Evolutionary conservation across 2,113 vertebrate species (phyloP), one percentile per base, ranked within the genome.

Genomic region (Tychaedon coryphoeus): DNA sequence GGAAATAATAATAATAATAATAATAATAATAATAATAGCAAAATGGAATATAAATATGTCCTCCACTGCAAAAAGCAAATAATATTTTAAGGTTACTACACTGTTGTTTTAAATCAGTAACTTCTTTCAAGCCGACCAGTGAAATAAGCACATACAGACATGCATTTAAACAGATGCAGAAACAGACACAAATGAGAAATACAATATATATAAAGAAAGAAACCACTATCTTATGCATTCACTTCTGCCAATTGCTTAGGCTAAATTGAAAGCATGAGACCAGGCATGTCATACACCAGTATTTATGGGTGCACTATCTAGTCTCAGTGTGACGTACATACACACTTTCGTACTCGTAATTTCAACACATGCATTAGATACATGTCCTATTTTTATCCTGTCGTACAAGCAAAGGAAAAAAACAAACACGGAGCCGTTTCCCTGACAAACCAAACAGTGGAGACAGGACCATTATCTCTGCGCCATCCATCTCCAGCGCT

Each of bases 371-470:
- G 88, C 75, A 80, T 94, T 82, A 83, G 86, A 54, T 61, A 54
- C 10, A 47, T 76, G 60, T 71, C 86, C 88, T 92, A 93, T 95
- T 94, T 96, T 93, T 92, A 88, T 64, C 72, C 58, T 42, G 43
- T 53, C 11, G 3, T 56, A 71, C 67, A 62, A 90, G 91, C 40
- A 71, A 75, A 65, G 61, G 38, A 34, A n/a, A 81, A 78, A 72
- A 51, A 80, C 42, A 75, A 67, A 47, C 40, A 53, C 1, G 5
- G 76, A 80, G 77, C 71, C 47, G 40, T 91, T 87, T 93, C 70
- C 36, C 50, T 86, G 84, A 50, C 88, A 90, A 86, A 65, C 7
- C 20, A 31, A 81, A 47, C 23, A 14, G 33, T 1, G 29, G 23
- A 82, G 66, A 86, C 86, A 58, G 54, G 69, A 14, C 8, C 61